Evolutionary conservation across 2,113 vertebrate genomes (phyloP), one percentile per base, ranked within the genome.

Genomic region (Dasyornis broadbenti): DNA sequence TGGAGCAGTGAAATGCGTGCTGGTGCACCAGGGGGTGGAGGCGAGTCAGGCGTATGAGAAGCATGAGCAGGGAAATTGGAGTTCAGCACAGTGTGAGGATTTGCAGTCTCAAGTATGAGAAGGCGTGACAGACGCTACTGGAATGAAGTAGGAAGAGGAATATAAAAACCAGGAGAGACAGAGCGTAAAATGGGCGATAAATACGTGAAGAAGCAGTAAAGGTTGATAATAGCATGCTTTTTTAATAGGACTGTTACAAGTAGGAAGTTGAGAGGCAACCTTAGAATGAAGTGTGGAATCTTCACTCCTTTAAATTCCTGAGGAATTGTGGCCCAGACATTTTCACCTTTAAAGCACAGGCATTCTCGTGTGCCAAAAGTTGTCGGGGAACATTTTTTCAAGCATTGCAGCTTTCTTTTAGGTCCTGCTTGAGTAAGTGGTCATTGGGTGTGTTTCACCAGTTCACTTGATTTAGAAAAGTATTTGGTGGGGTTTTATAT

Each of bases 381-480:
- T 90, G 69, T 86, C 15, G 2, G 64, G 86, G 86, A 89, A 39
- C 53, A 14, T 89, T 90, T 88, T 88, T 91, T 93, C 33, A 63
- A 22, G 44, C 26, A 17, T 30, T 79, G 60, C 73, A 35, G 63
- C 52, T 86, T 86, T 73, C 40, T 85, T 30, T 9, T 66, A 2
- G 24, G 28, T 65, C 8, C 33, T 59, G 49, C 47, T 69, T 19
- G 24, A 35, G 31, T 12, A 28, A 37, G 31, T 40, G 47, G 21
- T 72, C n/a, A 8, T 54, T 9, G 21, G 40, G 42, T 54, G 59
- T 82, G 82, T 88, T 91, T 82, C 31, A 40, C 4, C 0, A 3
- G 13, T 73, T 80, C 0, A 0, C n/a, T 60, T 33, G 50, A 49
- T 71, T 45, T 52, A 50, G 44, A 66, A 23, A 14, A 80, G 19